phyloP scores from a whole-genome alignment of 2,797 vertebrate genomes.

The Euphonia xanthogaster region DNA sequence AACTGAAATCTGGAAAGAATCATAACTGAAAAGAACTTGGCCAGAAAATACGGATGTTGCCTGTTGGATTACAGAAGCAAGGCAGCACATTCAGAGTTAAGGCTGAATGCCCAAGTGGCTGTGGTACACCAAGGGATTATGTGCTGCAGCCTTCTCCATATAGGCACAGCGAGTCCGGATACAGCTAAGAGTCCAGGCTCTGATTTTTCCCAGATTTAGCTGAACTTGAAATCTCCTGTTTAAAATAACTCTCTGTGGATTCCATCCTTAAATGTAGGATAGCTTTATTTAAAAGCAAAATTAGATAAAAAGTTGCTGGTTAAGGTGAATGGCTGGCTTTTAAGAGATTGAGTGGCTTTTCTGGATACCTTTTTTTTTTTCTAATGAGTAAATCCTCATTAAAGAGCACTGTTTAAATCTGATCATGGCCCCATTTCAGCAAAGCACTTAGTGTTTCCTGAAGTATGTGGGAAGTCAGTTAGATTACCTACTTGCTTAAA shows the following conservation, averaged over 20 bases:
- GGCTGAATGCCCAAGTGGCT: neutral
- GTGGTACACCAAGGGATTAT: neutral
- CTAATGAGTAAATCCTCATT: conserved; percentile 27
- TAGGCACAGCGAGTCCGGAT: accelerated
- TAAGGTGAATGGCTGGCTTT: neutral
- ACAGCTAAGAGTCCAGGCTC: neutral
- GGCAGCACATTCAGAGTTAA: neutral
- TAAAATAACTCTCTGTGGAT: neutral
- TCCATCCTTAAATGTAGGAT: neutral
- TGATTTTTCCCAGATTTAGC: conserved; percentile 16
- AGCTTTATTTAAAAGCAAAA: neutral
- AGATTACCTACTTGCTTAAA: conserved; percentile 14
- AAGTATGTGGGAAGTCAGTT: neutral
- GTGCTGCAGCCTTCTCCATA: neutral
- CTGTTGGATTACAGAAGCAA: neutral
- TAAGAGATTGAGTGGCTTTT: conserved; percentile 1
- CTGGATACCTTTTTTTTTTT: conserved; percentile 10
- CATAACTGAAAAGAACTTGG: neutral
- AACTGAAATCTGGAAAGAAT: neutral
- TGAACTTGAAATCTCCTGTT: neutral
- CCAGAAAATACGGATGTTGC: neutral
- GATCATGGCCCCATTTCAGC: conserved; percentile 34
- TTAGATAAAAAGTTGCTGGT: neutral
- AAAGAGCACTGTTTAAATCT: conserved; percentile 14
- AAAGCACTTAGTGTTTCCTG: conserved; percentile 5